Conservation (phyloP, 2,113 vertebrate species). For the Origma solitaria region DNA sequence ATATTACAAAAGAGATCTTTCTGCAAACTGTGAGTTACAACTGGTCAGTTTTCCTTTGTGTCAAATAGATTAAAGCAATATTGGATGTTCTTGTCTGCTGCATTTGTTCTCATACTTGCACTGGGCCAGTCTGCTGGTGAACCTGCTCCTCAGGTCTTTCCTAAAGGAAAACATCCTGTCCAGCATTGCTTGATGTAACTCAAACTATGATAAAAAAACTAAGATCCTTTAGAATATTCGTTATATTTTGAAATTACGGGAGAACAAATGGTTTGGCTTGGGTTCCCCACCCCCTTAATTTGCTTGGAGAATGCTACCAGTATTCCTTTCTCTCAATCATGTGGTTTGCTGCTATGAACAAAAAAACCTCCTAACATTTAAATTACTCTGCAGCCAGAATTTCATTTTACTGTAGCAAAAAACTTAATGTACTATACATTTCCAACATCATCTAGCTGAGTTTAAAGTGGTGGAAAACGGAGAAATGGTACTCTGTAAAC, state of each 20-base stretch:
- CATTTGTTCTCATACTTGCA: not conserved
- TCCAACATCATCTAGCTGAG: not conserved
- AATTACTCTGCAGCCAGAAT: not conserved
- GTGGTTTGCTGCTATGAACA: not conserved
- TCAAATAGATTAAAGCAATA: slow-evolving; percentile 17
- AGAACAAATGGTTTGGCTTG: not conserved
- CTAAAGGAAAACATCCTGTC: not conserved
- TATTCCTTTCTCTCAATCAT: not conserved
- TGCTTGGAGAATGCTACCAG: not conserved
- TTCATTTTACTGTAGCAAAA: not conserved
- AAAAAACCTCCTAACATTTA: not conserved
- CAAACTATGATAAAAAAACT: not conserved
- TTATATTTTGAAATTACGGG: not conserved
- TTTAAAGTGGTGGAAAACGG: not conserved
- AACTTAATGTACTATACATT: not conserved
- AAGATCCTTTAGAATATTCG: not conserved
- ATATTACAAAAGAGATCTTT: slow-evolving; percentile 25
- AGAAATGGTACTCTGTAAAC: not conserved
- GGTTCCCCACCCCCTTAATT: not conserved
- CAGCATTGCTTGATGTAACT: not conserved
- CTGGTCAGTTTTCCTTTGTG: not conserved
- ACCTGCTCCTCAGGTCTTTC: not conserved
- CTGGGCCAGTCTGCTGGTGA: not conserved
- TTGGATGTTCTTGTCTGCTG: not conserved
- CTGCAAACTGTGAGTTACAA: slow-evolving; percentile 7